Evolutionary conservation across 2,797 vertebrate genomes (phyloP), one percentile per base, ranked within the genome.

Genomic region (Gallirallus australis): DNA sequence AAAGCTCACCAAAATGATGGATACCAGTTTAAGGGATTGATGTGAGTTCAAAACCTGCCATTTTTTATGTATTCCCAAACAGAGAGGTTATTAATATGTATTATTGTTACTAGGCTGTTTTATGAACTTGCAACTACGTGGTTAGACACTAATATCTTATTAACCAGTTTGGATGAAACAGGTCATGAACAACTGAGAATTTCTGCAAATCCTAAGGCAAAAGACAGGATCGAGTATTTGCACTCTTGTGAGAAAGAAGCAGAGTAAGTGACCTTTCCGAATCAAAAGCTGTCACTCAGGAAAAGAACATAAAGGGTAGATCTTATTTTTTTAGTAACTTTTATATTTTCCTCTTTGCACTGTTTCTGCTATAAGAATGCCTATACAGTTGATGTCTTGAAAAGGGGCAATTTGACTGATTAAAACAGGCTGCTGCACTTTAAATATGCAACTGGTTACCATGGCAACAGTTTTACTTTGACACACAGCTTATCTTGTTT

Each of bases 401-500:
- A 95, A 97, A 95, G 97, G 69, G 61, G 86, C 69, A 96, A 96
- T 97, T 97, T 97, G 91, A 97, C 92, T 97, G 97, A 98, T 98
- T 97, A 98, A 98, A 96, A 45, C 93, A 88, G 94, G 96, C 79
- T 97, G 91, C 92, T 93, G 91, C 91, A 90, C 91, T 98, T 98
- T 91, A 97, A 98, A 97, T 98, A 97, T 75, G 96, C 96, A 97
- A 64, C 92, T 76, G 7, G 98, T 98, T 98, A 82, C 98, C 94
- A 98, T 92, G 94, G 97, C 73, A 98, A 98, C 97, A 71, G 89
- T 88, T 97, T 97, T 97, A 96, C 97, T 97, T 97, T 97, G 97
- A 97, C 96, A 98, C 93, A 82, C 90, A 97, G 96, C 93, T 92
- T 96, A 96, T 97, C 97, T 96, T 95, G 95, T 98, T 98, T 97